Percentiles rank a stretch among this genome's conserved stretches.
Evolutionary conservation across 2,888 invertebrate genomes (phyloP).

Genomic region (Venusia cambrica): DNA sequence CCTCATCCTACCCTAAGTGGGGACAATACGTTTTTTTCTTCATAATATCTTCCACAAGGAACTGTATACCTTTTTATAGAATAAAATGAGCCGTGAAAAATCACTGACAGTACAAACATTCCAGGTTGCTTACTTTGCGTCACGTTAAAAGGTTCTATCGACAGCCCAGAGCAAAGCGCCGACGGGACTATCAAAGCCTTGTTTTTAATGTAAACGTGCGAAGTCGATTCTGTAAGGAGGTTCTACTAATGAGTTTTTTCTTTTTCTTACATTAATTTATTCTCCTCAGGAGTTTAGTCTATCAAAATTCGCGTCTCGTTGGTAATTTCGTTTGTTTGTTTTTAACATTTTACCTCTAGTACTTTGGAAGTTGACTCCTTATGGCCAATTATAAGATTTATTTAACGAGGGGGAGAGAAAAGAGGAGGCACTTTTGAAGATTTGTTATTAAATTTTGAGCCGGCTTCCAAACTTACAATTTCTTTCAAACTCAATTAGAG

Average conservation of each 20-base stretch:
- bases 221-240: conserved; percentile 31
- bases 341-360: conserved; percentile 23
- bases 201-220: conserved; percentile 34
- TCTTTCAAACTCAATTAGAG: too few relatives aligned
- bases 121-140: not conserved
- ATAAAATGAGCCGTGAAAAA: too few relatives aligned
- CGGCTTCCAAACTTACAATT: too few relatives aligned
- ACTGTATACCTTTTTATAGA: too few relatives aligned
- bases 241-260: conserved; percentile 40
- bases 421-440: too few relatives aligned
- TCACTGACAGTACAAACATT: too few relatives aligned
- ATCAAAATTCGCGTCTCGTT: conserved; percentile 47
- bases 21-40: too few relatives aligned
- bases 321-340: conserved; percentile 41
- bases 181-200: conserved; percentile 26
- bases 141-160: not conserved
- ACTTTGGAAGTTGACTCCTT: conserved; percentile 24
- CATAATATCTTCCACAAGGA: too few relatives aligned
- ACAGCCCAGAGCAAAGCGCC: conserved; percentile 12
- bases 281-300: conserved; percentile 26
- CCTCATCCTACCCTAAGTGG: too few relatives aligned
- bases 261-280: conserved; percentile 29
- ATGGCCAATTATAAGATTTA: conserved; percentile 20
- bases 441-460: too few relatives aligned
- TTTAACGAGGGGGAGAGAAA: too few relatives aligned